These are phyloP conservation scores for Corythaeola cristata DNA, from an alignment of 2,113 vertebrate species.

Conservation along the genomic window DNA sequence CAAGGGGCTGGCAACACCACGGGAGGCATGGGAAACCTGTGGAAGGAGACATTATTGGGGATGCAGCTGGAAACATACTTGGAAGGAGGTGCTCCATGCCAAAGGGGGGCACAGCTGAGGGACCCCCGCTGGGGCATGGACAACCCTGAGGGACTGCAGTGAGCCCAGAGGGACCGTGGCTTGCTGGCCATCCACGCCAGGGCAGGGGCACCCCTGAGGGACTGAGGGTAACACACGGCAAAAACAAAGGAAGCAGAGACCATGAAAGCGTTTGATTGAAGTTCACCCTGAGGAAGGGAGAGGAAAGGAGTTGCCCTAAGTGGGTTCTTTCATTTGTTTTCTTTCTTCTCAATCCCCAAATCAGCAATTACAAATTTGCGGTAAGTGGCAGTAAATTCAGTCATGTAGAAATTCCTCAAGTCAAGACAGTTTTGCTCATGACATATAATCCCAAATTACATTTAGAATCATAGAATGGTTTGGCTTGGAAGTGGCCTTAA, in stretches of 20 bases:
- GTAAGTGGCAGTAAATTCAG: neutral
- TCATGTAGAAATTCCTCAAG: neutral
- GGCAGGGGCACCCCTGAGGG: neutral
- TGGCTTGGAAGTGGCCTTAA: too few relatives aligned
- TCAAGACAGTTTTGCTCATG: neutral
- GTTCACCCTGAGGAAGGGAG: neutral
- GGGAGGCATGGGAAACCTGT: neutral
- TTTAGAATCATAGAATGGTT: too few relatives aligned
- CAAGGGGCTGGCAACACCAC: neutral
- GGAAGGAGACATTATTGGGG: neutral
- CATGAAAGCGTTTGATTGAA: neutral
- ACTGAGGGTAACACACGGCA: neutral
- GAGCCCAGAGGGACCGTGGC: neutral
- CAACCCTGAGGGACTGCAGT: neutral
- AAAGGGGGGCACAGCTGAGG: neutral
- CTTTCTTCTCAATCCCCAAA: neutral
- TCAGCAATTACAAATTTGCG: neutral
- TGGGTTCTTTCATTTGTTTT: neutral
- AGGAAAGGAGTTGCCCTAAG: neutral
- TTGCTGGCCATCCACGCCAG: fast-evolving
- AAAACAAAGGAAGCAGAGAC: neutral
- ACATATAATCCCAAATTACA: neutral
- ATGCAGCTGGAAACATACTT: neutral
- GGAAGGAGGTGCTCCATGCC: neutral
- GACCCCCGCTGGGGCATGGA: neutral